Evolutionary conservation across 2,113 vertebrate genomes (phyloP).

Genomic region (Struthidea cinerea): DNA sequence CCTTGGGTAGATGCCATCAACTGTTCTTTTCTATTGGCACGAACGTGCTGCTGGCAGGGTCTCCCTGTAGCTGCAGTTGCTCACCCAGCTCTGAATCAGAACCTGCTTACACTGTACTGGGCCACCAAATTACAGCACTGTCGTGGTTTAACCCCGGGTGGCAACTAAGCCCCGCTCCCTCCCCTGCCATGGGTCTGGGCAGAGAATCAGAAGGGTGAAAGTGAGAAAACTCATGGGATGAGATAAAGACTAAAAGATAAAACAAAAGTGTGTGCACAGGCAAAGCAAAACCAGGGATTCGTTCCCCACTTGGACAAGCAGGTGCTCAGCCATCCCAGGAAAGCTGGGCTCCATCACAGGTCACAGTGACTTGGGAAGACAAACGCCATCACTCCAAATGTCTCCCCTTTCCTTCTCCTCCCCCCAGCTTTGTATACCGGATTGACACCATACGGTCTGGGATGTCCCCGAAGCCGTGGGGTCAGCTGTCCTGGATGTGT

Average conservation of each 20-base stretch:
- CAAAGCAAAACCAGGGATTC: background rate
- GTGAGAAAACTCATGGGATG: background rate
- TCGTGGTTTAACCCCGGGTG: background rate
- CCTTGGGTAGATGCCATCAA: slow-evolving; percentile 77
- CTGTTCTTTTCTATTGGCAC: slow-evolving; percentile 74
- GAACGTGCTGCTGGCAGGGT: slow-evolving; percentile 67
- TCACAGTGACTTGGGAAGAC: background rate
- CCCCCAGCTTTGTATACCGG: background rate
- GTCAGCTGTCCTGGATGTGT: background rate
- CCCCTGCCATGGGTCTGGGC: background rate
- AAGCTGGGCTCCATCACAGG: fast-evolving
- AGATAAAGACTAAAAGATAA: background rate
- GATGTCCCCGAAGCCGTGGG: background rate
- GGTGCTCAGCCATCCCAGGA: background rate
- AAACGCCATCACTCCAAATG: fast-evolving
- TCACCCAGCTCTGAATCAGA: slow-evolving; percentile 2
- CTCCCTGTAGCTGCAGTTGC: background rate
- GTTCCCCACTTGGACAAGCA: background rate
- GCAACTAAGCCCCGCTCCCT: background rate
- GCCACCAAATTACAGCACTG: background rate
- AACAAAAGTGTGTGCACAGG: fast-evolving
- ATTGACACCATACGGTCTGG: fast-evolving
- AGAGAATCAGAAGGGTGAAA: background rate
- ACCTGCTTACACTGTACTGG: background rate
- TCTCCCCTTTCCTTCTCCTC: background rate